Percentiles rank a stretch among this genome's conserved stretches.
phyloP scores from a whole-genome alignment of 2,797 vertebrate species.

The Cirrhinus mrigala region DNA sequence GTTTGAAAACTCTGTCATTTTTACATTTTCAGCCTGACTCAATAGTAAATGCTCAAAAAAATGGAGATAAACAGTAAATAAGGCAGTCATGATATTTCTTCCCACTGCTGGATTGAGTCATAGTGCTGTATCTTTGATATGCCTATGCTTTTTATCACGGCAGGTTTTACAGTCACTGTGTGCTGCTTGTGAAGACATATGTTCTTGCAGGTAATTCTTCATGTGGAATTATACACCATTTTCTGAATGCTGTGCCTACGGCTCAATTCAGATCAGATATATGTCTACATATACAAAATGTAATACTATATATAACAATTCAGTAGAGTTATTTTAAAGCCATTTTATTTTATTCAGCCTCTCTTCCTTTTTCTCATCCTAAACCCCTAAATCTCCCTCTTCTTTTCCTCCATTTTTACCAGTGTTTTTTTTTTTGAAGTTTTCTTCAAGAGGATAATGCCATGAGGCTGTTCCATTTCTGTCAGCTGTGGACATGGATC shows the following conservation, averaged over 20 bases:
- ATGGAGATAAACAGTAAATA: not conserved
- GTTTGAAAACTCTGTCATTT: not conserved
- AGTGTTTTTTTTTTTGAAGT: not conserved
- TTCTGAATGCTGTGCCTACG: not conserved
- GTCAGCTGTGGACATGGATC: constrained; percentile 38
- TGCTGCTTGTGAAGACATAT: constrained; percentile 11
- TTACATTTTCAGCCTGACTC: not conserved
- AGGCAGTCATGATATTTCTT: not conserved
- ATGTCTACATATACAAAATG: constrained; percentile 10
- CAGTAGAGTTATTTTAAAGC: not conserved
- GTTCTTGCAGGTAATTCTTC: constrained; percentile 13
- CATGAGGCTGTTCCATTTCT: constrained; percentile 53
- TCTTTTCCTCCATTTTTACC: not conserved
- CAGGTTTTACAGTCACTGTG: constrained; percentile 6
- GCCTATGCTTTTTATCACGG: not conserved
- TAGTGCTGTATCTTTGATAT: not conserved
- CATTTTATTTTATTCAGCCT: constrained; percentile 13
- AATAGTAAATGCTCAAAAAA: not conserved
- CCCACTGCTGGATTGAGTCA: not conserved
- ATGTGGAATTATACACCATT: not conserved
- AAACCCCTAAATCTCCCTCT: not conserved
- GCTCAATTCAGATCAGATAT: not conserved
- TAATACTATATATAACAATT: constrained; percentile 3
- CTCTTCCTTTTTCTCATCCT: not conserved
- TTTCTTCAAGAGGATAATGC: not conserved